Percentiles rank a stretch among this genome's conserved stretches.
These are phyloP conservation scores for Anabas testudineus DNA, from an alignment of 2,797 vertebrate genomes.

Conservation along the genomic window DNA sequence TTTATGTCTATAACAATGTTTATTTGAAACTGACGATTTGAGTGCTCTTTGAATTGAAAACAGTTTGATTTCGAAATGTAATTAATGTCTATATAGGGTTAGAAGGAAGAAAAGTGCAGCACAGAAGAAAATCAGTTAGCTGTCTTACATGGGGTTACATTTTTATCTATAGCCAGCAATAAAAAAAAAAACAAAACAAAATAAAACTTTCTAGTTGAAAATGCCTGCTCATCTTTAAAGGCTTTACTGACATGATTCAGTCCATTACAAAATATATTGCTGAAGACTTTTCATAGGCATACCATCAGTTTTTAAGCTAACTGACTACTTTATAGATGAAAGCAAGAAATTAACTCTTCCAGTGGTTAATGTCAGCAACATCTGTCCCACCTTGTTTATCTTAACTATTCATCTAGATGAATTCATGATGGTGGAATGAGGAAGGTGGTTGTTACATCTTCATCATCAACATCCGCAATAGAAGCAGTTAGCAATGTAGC, in stretches of 20 bases:
- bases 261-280: not conserved
- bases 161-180: conserved; percentile 9
- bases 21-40: conserved; percentile 45
- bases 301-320: not conserved
- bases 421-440: too few relatives aligned
- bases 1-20: conserved; percentile 49
- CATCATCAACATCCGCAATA: conserved; percentile 13
- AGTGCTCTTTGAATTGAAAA: conserved; percentile 33
- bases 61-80: conserved; percentile 22
- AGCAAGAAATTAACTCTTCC: conserved; percentile 1
- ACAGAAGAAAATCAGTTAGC: not conserved
- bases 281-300: not conserved
- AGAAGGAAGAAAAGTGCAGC: not conserved
- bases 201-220: not conserved
- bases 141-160: conserved; percentile 15
- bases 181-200: too few relatives aligned
- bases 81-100: conserved; percentile 19
- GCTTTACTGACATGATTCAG: not conserved
- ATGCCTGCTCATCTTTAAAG: not conserved
- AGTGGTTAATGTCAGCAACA: not conserved
- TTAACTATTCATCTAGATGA: conserved; percentile 20
- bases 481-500: conserved; percentile 12
- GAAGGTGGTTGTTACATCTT: conserved; percentile 7
- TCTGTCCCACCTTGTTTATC: conserved; percentile 8
- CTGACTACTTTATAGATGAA: too few relatives aligned